phyloP scores from a whole-genome alignment of 2,888 invertebrate species.

The Catocala sponsa region DNA sequence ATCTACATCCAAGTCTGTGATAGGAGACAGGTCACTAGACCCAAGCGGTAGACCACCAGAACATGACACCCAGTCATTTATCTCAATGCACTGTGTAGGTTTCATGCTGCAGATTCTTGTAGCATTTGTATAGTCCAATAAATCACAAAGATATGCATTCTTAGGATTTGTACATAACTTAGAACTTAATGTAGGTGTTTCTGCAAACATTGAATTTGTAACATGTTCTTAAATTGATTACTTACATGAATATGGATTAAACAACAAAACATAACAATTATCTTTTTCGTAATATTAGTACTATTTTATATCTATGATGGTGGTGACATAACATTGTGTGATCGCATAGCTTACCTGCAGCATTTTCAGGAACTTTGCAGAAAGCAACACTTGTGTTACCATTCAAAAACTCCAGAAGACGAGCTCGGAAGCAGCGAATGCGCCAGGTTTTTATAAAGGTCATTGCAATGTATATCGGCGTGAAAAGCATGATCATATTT shows the following conservation, averaged over 20 bases:
- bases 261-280: no score
- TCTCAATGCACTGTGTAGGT: conserved; percentile 80
- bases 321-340: conserved; percentile 14
- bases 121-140: conserved; percentile 84
- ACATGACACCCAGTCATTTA: conserved; percentile 82
- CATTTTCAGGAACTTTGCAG: conserved; percentile 88
- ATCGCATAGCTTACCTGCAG: conserved; percentile 68
- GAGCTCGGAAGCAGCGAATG: conserved; percentile 90
- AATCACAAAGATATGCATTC: conserved; percentile 89
- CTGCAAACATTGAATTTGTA: conserved; percentile 61
- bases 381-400: conserved; percentile 89
- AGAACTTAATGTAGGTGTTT: conserved; percentile 86
- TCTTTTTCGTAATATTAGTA: no score
- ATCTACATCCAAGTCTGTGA: conserved; percentile 77
- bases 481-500: conserved; percentile 90
- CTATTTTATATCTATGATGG: no score
- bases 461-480: conserved; percentile 94
- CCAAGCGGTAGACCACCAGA: conserved; percentile 77
- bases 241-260: conserved; percentile 1
- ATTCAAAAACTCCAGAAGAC: conserved; percentile 89
- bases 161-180: conserved; percentile 86
- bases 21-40: conserved; percentile 66
- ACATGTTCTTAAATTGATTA: neutral
- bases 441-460: conserved; percentile 95
- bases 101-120: conserved; percentile 85